Conservation (phyloP, 37 sponge, comb jelly and placozoan genomes). For the Chondrosia reniformis region DNA sequence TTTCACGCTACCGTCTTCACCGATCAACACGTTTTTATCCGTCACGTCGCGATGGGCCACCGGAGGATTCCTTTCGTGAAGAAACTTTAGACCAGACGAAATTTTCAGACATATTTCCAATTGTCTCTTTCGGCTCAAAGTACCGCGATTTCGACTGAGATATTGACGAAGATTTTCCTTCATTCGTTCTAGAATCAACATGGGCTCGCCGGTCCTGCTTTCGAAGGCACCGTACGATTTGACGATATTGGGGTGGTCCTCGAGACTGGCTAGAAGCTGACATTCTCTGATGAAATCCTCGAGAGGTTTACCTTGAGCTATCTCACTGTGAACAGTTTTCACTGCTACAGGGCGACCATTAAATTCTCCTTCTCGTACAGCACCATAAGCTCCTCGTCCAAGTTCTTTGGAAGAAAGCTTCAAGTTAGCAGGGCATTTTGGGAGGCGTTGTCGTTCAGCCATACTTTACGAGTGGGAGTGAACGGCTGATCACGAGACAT, state of each 20-base stretch:
- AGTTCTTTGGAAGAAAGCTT: too few species aligned
- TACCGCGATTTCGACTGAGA: neutral
- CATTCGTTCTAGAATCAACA: neutral
- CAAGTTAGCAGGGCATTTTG: too few species aligned
- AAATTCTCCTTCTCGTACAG: too few species aligned
- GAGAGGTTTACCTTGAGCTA: too few species aligned
- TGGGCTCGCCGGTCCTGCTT: neutral
- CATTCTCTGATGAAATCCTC: constrained; percentile 4
- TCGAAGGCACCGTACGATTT: neutral
- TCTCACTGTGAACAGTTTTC: too few species aligned
- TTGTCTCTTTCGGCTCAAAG: neutral
- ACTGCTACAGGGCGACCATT: too few species aligned
- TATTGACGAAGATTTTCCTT: neutral
- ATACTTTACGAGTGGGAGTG: too few species aligned
- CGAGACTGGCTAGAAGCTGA: neutral
- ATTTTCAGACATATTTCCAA: neutral
- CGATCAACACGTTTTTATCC: neutral
- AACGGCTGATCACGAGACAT: too few species aligned
- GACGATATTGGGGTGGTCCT: neutral
- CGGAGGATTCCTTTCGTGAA: neutral
- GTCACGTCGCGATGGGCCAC: neutral
- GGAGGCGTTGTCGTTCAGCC: too few species aligned
- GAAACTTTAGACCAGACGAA: neutral
- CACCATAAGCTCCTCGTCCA: too few species aligned
- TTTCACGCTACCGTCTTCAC: neutral